phyloP scores from a whole-genome alignment of 2,888 invertebrate genomes.

The Dastarcus helophoroides region DNA sequence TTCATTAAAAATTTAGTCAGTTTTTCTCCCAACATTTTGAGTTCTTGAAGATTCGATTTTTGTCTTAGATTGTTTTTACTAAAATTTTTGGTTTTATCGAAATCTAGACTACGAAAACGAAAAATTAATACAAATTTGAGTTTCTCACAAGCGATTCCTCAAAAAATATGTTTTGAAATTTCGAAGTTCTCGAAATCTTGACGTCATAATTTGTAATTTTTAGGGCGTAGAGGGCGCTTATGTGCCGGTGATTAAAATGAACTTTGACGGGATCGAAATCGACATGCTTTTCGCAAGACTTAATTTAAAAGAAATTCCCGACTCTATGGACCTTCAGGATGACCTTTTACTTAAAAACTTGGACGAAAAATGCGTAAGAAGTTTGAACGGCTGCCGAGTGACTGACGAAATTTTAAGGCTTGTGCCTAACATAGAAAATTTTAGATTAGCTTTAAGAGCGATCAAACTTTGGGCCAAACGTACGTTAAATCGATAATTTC shows the following conservation, averaged over 20 bases:
- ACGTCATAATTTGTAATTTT: slow-evolving; percentile 10
- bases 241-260: slow-evolving; percentile 99
- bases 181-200: neutral
- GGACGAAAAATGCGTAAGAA: slow-evolving; percentile 92
- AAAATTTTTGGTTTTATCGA: no score
- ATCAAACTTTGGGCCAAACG: slow-evolving; percentile 99
- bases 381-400: slow-evolving; percentile 94
- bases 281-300: slow-evolving; percentile 95
- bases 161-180: no score
- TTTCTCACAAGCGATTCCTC: no score
- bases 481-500: slow-evolving; percentile 39
- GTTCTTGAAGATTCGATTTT: no score
- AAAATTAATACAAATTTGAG: no score
- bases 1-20: no score
- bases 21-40: no score
- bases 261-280: slow-evolving; percentile 96
- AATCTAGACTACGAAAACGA: no score
- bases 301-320: slow-evolving; percentile 91
- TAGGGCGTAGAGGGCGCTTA: slow-evolving; percentile 94
- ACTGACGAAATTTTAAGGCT: slow-evolving; percentile 95
- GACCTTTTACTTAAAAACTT: slow-evolving; percentile 87
- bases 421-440: slow-evolving; percentile 91
- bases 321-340: slow-evolving; percentile 77
- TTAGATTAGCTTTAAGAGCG: slow-evolving; percentile 82
- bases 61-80: no score